Evolutionary conservation across 2,888 invertebrate genomes (phyloP).

Genomic region (Nephrotoma appendiculata): DNA sequence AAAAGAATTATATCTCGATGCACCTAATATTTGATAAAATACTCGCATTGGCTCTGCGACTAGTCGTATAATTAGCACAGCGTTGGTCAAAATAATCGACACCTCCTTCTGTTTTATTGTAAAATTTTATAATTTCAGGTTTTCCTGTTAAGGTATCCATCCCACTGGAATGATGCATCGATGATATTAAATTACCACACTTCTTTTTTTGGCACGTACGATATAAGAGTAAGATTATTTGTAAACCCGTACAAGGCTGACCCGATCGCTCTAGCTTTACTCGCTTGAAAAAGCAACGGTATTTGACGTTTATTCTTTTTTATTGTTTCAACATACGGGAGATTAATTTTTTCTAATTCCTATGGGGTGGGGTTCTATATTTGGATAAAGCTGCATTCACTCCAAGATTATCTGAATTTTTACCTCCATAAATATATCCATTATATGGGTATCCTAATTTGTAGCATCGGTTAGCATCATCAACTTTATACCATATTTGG

Average conservation of each 20-base stretch:
- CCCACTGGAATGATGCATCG: not conserved
- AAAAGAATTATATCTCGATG: not conserved
- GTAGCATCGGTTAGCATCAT: not conserved
- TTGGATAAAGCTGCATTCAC: not conserved
- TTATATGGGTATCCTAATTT: not conserved
- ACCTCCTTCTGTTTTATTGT: too few relatives aligned
- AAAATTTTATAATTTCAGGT: not conserved
- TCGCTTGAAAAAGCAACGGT: not conserved
- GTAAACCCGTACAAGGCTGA: not conserved
- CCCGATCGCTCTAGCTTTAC: not conserved
- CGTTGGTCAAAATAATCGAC: not conserved
- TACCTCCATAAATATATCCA: too few relatives aligned
- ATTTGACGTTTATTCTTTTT: not conserved
- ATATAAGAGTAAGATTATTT: not conserved
- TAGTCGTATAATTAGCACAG: not conserved
- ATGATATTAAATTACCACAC: not conserved
- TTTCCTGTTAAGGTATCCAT: not conserved
- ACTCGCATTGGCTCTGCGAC: not conserved
- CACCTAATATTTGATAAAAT: not conserved
- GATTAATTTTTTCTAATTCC: too few relatives aligned
- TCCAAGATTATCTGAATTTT: not conserved
- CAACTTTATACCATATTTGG: not conserved
- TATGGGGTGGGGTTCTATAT: not conserved
- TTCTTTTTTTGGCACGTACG: not conserved
- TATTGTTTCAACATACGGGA: too few relatives aligned